A percentile compares a stretch with the other conserved stretches of the same genome.
Conservation (phyloP, 2,113 vertebrate species). For the Notarius lentiginosus region DNA sequence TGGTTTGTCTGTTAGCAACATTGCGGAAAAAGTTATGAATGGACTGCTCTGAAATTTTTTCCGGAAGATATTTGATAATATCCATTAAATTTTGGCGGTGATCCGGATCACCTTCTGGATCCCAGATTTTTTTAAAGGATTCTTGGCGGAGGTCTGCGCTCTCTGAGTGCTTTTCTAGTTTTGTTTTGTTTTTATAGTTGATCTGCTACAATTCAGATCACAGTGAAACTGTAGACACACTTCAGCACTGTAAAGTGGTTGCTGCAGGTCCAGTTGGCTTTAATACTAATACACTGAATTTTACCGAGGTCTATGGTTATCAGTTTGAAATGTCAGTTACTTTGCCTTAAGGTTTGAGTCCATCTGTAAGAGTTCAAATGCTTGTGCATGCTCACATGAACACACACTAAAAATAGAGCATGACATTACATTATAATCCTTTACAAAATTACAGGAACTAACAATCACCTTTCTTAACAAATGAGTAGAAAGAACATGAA, state of each 20-base stretch:
- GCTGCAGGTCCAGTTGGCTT: background rate
- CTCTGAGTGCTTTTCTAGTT: background rate
- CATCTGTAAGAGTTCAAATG: background rate
- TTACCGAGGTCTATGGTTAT: background rate
- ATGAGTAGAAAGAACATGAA: slow-evolving; percentile 7
- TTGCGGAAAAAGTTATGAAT: too few species aligned
- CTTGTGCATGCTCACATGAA: background rate
- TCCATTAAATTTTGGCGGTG: too few species aligned
- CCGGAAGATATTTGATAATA: too few species aligned
- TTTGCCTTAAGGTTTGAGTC: background rate
- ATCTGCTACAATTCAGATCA: background rate
- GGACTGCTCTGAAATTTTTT: too few species aligned
- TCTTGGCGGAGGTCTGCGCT: too few species aligned
- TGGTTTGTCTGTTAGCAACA: too few species aligned
- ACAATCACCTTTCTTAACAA: slow-evolving; percentile 23
- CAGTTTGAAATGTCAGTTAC: background rate
- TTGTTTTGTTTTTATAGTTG: background rate
- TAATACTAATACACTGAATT: background rate
- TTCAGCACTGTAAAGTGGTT: background rate
- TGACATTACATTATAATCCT: slow-evolving; percentile 20
- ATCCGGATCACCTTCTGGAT: too few species aligned
- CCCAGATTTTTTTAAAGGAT: too few species aligned
- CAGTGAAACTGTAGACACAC: background rate
- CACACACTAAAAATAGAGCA: background rate
- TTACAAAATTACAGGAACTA: slow-evolving; percentile 4